Evolutionary conservation across 1,140 invertebrate species (phyloP), one percentile per base, ranked within the genome.

Genomic region (Galendromus occidentalis): DNA sequence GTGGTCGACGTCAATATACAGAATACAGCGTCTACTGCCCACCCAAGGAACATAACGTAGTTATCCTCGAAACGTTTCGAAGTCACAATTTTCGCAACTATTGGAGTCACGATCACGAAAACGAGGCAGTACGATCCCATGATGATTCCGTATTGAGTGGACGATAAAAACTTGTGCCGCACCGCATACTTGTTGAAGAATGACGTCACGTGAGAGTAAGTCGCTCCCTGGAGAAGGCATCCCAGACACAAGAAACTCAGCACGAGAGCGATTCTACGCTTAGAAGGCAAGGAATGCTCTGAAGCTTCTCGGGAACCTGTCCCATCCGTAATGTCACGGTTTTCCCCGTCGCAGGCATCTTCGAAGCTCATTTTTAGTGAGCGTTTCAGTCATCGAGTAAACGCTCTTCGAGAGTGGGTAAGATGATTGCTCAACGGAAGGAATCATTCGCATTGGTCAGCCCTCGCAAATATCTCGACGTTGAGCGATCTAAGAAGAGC

Each of bases 121-220:
- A 59, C 51, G 2, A 59, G 33, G 22, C 51, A 59, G 51, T 59
- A 59, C 14, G 51, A 59, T 2, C 51, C 51, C 51, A 59, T 59
- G 22, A 59, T 59, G 14, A 59, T 59, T 33, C 51, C 51, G 9
- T 59, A 25, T 33, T 59, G 51, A 25, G 25, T 59, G 51, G 51
- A 59, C 14, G 51, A 59, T 17, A 59, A 22, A 14, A 4, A 17
- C 22, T 59, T 59, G 17, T 59, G 25, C 25, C 6, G 17, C 6
- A 59, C 12, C 14, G 51, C 51, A 59, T 59, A 59, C 2, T 18
- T 59, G 22, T 59, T 59, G 51, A 59, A 59, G 51, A 59, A 59
- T 14, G 51, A n/a, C 9, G 51, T 59, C 22, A 59, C 25, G 22
- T 59, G 51, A 25, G 51, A 59, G 33, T 59, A 59, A 33, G 51